Percentiles rank a stretch among this genome's conserved stretches.
Conservation (phyloP, 1,140 invertebrate genomes). For the Euwallacea similis region DNA sequence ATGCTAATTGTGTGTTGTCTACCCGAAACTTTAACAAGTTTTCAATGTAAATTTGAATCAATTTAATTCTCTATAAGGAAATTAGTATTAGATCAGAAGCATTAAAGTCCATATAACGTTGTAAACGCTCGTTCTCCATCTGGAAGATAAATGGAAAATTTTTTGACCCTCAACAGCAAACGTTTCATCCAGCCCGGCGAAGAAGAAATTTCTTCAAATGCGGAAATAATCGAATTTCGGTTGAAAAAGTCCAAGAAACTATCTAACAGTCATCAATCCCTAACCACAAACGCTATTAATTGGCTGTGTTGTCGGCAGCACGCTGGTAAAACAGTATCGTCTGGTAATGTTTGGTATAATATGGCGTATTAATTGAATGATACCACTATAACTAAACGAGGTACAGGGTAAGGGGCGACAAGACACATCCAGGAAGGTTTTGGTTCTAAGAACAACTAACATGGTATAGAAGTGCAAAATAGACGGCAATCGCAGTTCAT, state of each 20-base stretch:
- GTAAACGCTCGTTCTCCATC: too few relatives aligned
- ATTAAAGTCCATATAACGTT: too few relatives aligned
- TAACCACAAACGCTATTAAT: conserved; percentile 21
- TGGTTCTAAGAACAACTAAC: conserved; percentile 49
- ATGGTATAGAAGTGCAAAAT: conserved; percentile 50
- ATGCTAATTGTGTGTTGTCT: too few relatives aligned
- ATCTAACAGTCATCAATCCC: conserved; percentile 9
- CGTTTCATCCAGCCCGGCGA: too few relatives aligned
- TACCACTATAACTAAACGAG: conserved; percentile 39
- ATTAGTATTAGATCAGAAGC: too few relatives aligned
- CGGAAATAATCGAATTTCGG: too few relatives aligned
- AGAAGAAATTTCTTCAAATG: too few relatives aligned
- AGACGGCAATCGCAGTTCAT: conserved; percentile 48
- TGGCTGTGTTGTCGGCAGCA: conserved; percentile 43
- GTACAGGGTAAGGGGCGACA: conserved; percentile 44
- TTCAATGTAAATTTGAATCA: too few relatives aligned
- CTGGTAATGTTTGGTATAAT: conserved; percentile 25
- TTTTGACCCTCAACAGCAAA: too few relatives aligned
- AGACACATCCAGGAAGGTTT: conserved; percentile 48
- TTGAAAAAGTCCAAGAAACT: conserved; percentile 15
- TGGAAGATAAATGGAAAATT: too few relatives aligned
- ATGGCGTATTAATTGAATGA: conserved; percentile 22
- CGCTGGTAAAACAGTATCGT: conserved; percentile 26
- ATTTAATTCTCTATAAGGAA: too few relatives aligned
- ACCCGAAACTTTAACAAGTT: too few relatives aligned